Percentiles rank a stretch among this genome's conserved stretches.
These are phyloP conservation scores for Scaptomyza cyrtandrae DNA, from an alignment of 2,888 invertebrate species.

Conservation along the genomic window DNA sequence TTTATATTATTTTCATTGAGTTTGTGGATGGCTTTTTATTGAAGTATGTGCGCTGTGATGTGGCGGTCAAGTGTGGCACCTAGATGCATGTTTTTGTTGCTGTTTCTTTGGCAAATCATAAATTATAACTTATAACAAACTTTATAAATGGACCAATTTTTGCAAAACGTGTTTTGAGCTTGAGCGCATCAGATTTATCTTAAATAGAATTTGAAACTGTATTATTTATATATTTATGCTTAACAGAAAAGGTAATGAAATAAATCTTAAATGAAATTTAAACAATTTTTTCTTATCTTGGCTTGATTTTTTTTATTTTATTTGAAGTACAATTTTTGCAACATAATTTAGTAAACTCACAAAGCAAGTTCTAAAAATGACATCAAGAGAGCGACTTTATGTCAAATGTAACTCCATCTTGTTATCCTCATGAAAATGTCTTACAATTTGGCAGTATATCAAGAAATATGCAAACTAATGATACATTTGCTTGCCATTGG, in stretches of 20 bases:
- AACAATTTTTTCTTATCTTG: not conserved
- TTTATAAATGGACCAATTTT: slow-evolving; percentile 25
- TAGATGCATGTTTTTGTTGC: slow-evolving; percentile 6
- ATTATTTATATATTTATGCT: not conserved
- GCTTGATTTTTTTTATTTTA: no score
- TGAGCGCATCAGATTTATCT: slow-evolving; percentile 1
- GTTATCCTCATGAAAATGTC: slow-evolving; percentile 4
- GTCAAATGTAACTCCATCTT: not conserved
- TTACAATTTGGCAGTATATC: slow-evolving; percentile 1
- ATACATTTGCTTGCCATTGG: slow-evolving; percentile 27
- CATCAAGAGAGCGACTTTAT: no score
- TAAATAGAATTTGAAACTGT: no score
- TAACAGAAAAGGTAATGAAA: no score
- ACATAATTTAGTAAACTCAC: no score
- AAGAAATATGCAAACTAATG: slow-evolving; percentile 25
- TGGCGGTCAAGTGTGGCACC: slow-evolving; percentile 22
- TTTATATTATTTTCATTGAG: slow-evolving; percentile 1
- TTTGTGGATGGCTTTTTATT: slow-evolving; percentile 4
- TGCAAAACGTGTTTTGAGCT: slow-evolving; percentile 11
- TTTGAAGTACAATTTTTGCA: no score
- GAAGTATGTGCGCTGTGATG: slow-evolving; percentile 7
- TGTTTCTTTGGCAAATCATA: not conserved
- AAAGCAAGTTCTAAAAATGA: no score
- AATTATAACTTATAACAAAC: slow-evolving; percentile 5
- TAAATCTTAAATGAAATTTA: not conserved